Evolutionary conservation across 1,140 invertebrate genomes (phyloP).

Genomic region (Procambarus clarkii): DNA sequence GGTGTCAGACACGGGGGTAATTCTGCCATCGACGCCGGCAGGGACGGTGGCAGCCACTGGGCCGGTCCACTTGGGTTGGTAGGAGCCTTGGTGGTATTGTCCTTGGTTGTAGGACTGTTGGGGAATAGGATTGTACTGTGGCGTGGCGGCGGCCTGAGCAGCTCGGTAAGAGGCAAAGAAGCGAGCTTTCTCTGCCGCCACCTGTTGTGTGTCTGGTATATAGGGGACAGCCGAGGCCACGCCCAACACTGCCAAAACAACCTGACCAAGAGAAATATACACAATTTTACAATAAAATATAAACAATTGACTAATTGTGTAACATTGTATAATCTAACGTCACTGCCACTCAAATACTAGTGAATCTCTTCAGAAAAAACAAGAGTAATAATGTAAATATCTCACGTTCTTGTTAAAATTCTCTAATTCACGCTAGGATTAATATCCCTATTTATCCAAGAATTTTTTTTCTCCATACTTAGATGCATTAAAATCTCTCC

Average conservation of each 20-base stretch:
- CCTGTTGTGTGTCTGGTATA: constrained; percentile 27
- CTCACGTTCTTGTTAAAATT: too few species aligned
- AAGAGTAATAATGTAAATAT: too few species aligned
- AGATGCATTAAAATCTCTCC: too few species aligned
- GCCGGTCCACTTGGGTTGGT: constrained; percentile 49
- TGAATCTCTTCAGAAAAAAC: too few species aligned
- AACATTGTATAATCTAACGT: too few species aligned
- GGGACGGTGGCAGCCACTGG: constrained; percentile 42
- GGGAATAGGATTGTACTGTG: background rate
- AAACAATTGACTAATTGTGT: too few species aligned
- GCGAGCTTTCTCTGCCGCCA: constrained; percentile 37
- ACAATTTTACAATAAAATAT: background rate
- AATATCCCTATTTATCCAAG: too few species aligned
- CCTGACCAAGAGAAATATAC: background rate
- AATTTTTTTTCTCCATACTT: too few species aligned
- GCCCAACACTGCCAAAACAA: constrained; percentile 60
- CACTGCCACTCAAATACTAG: too few species aligned
- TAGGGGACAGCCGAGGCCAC: constrained; percentile 40
- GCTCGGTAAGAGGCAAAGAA: constrained; percentile 40
- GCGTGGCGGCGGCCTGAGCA: constrained; percentile 48
- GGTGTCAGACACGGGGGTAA: constrained; percentile 5
- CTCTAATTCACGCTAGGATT: too few species aligned
- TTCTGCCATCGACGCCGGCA: constrained; percentile 25
- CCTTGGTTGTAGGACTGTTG: background rate
- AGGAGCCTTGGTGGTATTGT: background rate